Conservation (phyloP, 2,113 vertebrate genomes). For the Myiopsitta monachus region DNA sequence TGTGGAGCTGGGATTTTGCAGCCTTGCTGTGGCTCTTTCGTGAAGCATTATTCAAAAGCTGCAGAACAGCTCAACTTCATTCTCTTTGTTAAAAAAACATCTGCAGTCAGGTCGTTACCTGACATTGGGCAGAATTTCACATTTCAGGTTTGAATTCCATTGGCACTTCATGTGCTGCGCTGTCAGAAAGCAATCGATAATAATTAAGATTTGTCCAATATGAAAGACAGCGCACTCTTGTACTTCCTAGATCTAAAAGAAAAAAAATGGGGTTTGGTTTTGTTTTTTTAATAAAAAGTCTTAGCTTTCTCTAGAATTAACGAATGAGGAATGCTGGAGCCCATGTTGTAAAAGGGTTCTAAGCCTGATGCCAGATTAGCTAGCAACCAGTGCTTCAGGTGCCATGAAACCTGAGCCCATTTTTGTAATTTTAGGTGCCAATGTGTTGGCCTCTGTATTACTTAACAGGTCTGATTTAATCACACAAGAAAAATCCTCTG, state of each 20-base stretch:
- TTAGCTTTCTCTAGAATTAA: neutral
- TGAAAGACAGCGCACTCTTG: neutral
- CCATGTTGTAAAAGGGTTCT: neutral
- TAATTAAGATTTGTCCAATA: conserved; percentile 7
- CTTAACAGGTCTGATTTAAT: conserved; percentile 10
- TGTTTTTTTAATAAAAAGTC: neutral
- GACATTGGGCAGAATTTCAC: conserved; percentile 39
- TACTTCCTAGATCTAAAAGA: neutral
- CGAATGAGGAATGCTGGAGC: neutral
- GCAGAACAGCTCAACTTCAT: neutral
- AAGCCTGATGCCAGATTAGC: neutral
- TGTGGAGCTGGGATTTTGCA: neutral
- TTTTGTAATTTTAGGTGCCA: neutral
- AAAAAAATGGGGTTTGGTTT: neutral
- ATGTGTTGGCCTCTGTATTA: neutral
- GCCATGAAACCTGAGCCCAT: neutral
- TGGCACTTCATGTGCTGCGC: neutral
- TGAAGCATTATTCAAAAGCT: conserved; percentile 12
- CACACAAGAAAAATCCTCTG: neutral
- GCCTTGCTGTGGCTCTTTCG: neutral
- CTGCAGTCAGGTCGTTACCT: neutral
- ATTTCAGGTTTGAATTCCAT: conserved; percentile 3
- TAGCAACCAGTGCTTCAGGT: neutral
- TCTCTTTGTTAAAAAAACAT: conserved; percentile 1
- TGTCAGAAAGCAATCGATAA: conserved; percentile 43